Percentiles rank a stretch among this genome's conserved stretches.
Evolutionary conservation across 1,140 invertebrate species (phyloP).

Genomic region (Zelostemma sp.): DNA sequence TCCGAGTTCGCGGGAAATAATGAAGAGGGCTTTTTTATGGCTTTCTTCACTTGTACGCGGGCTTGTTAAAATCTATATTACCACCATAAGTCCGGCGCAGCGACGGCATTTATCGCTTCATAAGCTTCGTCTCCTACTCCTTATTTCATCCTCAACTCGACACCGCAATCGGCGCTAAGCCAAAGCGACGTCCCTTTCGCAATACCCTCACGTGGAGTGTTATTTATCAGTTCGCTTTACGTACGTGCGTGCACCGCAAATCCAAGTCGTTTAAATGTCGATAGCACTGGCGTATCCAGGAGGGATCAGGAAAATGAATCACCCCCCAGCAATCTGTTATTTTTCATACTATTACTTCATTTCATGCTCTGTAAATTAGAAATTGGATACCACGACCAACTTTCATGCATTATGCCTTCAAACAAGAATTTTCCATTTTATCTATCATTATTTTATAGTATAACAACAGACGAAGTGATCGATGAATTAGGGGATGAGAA

Average conservation of each 20-base stretch:
- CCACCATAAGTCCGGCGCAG: background rate
- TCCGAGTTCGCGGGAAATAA: constrained; percentile 1
- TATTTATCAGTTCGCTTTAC: constrained; percentile 1
- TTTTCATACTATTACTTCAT: no score
- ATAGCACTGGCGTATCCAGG: background rate
- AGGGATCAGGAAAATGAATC: no score
- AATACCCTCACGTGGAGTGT: background rate
- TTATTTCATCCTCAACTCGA: constrained; percentile 4
- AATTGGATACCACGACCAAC: no score
- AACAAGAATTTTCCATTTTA: no score
- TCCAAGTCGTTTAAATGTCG: background rate
- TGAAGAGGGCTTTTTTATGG: background rate
- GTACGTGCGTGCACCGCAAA: background rate
- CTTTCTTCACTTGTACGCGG: background rate
- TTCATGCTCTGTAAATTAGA: no score
- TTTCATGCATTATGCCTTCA: no score
- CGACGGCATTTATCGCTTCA: constrained; percentile 4
- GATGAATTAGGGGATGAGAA: no score
- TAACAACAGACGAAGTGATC: no score
- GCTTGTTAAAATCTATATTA: background rate
- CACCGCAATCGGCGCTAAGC: constrained; percentile 21
- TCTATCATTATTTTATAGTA: no score
- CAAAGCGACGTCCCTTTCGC: constrained; percentile 27
- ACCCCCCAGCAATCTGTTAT: no score
- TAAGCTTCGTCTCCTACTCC: background rate